Conservation (phyloP, 1,140 invertebrate species). For the Temnothorax longispinosus region DNA sequence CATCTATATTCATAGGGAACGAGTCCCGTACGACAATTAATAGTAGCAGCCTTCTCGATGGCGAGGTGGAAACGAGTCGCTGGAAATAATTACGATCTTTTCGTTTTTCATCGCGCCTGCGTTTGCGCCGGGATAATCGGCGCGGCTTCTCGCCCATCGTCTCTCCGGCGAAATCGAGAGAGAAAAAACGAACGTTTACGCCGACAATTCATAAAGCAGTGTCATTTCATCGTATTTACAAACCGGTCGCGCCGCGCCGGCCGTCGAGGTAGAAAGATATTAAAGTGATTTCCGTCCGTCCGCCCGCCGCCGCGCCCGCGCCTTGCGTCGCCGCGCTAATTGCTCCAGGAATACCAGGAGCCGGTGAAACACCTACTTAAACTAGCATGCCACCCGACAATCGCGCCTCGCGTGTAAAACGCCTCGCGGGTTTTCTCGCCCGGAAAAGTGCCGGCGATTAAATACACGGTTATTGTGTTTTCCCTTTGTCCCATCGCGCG, state of each 20-base stretch:
- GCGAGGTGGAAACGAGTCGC: slow-evolving; percentile 10
- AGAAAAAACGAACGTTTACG: slow-evolving; percentile 40
- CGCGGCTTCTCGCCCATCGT: background rate
- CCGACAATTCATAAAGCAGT: slow-evolving; percentile 57
- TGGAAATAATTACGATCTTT: slow-evolving; percentile 48
- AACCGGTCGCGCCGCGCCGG: slow-evolving; percentile 61
- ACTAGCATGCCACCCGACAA: slow-evolving; percentile 66
- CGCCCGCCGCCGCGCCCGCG: background rate
- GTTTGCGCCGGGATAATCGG: background rate
- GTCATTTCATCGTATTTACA: slow-evolving; percentile 63
- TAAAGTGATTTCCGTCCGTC: slow-evolving; percentile 67
- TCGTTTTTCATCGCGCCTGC: slow-evolving; percentile 48
- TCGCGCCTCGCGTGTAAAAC: slow-evolving; percentile 60
- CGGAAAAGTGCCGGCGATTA: slow-evolving; percentile 35
- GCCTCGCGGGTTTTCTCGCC: slow-evolving; percentile 25
- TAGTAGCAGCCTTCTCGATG: slow-evolving; percentile 36
- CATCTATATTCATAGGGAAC: slow-evolving; percentile 46
- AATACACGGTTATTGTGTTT: slow-evolving; percentile 27
- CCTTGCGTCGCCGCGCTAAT: slow-evolving; percentile 62
- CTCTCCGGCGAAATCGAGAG: slow-evolving; percentile 5
- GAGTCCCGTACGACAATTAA: slow-evolving; percentile 46
- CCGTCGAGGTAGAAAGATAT: slow-evolving; percentile 60
- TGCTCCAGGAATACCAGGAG: slow-evolving; percentile 71
- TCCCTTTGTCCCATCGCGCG: background rate
- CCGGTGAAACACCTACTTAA: slow-evolving; percentile 70